Evolutionary conservation across 2,113 vertebrate genomes (phyloP).

Genomic region (Danionella cerebrum): DNA sequence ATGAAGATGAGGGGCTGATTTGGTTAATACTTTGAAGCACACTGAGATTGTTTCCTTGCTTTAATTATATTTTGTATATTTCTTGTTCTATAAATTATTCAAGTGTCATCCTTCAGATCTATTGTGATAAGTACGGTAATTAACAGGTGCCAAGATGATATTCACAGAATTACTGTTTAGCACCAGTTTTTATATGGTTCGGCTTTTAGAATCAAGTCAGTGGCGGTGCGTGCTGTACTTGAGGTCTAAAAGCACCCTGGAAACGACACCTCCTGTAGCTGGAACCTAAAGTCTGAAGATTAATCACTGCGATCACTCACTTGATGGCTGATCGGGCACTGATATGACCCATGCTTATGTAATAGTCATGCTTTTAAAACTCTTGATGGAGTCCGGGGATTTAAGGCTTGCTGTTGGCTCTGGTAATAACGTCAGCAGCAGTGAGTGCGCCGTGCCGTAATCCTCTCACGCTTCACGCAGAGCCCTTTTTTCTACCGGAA

Average conservation of each 20-base stretch:
- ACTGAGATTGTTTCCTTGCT: too few species aligned
- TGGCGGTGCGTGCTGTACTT: background rate
- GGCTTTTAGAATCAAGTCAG: background rate
- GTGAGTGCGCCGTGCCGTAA: background rate
- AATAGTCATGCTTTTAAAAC: background rate
- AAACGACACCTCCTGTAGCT: background rate
- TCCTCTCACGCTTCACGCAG: conserved; percentile 9
- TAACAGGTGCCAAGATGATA: background rate
- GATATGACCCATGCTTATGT: background rate
- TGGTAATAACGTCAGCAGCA: conserved; percentile 12
- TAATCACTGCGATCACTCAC: background rate
- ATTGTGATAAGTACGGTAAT: too few species aligned
- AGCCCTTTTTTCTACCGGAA: background rate
- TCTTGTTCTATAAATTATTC: too few species aligned
- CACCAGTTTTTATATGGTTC: too few species aligned
- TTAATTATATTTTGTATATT: too few species aligned
- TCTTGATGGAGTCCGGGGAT: conserved; percentile 4
- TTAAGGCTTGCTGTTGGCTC: conserved; percentile 7
- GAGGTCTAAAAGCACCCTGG: background rate
- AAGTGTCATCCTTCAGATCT: too few species aligned
- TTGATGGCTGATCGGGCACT: background rate
- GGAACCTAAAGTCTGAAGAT: background rate
- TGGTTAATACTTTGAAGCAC: too few species aligned
- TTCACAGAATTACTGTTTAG: too few species aligned
- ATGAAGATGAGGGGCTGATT: too few species aligned